phyloP scores from a whole-genome alignment of 2,113 vertebrate species.

The Ploceus nigricollis region DNA sequence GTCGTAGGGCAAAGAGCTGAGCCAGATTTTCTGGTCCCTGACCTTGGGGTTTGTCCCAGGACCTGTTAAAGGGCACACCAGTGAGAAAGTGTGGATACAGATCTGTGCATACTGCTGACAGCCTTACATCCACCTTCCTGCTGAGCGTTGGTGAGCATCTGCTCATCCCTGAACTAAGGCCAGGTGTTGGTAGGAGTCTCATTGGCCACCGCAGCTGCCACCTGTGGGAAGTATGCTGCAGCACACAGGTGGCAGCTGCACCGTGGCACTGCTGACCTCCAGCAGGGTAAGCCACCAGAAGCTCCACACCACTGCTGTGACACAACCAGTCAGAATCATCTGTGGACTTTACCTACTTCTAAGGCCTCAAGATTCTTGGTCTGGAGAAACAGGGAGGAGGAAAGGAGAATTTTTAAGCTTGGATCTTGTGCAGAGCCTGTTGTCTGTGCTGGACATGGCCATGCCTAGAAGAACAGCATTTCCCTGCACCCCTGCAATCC shows the following conservation, averaged over 20 bases:
- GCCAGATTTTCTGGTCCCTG: not conserved
- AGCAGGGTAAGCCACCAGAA: not conserved
- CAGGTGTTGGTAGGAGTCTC: not conserved
- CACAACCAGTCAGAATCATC: not conserved
- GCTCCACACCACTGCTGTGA: not conserved
- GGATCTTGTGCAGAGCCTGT: not conserved
- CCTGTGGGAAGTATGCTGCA: accelerated
- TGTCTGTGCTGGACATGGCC: not conserved
- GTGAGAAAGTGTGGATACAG: not conserved
- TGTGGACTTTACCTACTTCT: not conserved
- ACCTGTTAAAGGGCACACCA: not conserved
- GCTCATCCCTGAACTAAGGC: not conserved
- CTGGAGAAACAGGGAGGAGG: not conserved
- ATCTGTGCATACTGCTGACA: not conserved
- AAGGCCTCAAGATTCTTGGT: not conserved
- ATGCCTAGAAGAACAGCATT: not conserved
- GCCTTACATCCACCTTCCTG: not conserved
- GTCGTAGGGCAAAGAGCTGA: not conserved
- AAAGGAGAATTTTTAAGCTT: not conserved
- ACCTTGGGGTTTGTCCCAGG: not conserved
- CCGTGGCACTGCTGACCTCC: accelerated
- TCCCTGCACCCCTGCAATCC: not conserved
- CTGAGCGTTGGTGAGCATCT: not conserved
- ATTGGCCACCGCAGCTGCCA: accelerated
- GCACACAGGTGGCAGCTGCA: accelerated